Evolutionary conservation across 2,113 vertebrate genomes (phyloP), one percentile per base, ranked within the genome.

Genomic region (Labrus mixtus): DNA sequence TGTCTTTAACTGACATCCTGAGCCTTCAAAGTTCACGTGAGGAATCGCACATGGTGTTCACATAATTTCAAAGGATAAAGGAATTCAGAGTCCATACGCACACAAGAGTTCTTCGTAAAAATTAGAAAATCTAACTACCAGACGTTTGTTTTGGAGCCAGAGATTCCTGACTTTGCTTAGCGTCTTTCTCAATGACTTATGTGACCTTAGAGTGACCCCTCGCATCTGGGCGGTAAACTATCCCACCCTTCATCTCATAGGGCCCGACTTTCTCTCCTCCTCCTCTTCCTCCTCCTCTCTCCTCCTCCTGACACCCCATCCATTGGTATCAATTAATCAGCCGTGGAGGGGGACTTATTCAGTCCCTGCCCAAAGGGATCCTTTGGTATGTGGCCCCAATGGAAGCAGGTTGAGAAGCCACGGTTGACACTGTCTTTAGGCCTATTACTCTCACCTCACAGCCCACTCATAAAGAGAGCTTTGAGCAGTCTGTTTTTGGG

Each of bases 401-500:
- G 82, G 85, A 86, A 82, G 81, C 84, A 89, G 91, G 92, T 93
- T 92, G 90, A 93, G 89, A 92, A 93, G 92, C 90, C 90, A 86
- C 56, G 59, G 84, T 83, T 59, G 59, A 64, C 84, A 55, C 79
- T 66, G 83, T 88, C 90, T 94, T 93, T 88, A 91, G 86, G 91
- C 82, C 83, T 57, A 93, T 95, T 94, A 94, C 93, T 93, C 91
- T 93, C 92, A 93, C 89, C 86, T 93, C 92, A 92, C 85, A 90
- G 87, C 88, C 72, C 85, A 63, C 79, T 81, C 75, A 93, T 93
- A 93, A 93, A 90, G 81, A 76, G 39, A 48, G 83, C 88, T 93
- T 94, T 93, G 87, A 91, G 75, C 78, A 0, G 80, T 71, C 81
- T 78, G 83, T 89, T 89, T 87, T 83, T 72, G 82, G 60, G 79